Percentiles rank a stretch among this genome's conserved stretches.
phyloP scores from a whole-genome alignment of 2,888 invertebrate genomes.

The Macrosoma leucophasiata region DNA sequence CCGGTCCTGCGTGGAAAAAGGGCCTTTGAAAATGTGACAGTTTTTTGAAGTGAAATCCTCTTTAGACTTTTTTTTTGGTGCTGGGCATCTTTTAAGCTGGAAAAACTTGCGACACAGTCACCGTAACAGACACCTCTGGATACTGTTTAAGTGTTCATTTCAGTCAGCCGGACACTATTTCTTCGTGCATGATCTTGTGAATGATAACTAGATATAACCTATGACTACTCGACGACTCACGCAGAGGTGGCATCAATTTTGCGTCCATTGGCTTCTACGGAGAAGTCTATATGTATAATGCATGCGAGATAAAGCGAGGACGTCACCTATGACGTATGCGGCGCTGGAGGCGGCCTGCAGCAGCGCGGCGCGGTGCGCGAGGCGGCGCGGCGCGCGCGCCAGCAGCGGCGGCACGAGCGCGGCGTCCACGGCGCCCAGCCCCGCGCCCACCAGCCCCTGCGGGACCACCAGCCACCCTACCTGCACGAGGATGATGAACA shows the following conservation, averaged over 20 bases:
- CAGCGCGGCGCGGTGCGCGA: slow-evolving; percentile 49
- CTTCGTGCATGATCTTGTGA: background rate
- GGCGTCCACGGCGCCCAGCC: slow-evolving; percentile 55
- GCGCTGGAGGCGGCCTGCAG: slow-evolving; percentile 56
- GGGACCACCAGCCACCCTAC: slow-evolving; percentile 43
- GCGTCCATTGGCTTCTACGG: too few species aligned
- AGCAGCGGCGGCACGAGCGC: slow-evolving; percentile 44
- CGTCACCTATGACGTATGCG: slow-evolving; percentile 54
- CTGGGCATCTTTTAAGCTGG: too few species aligned
- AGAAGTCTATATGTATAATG: background rate
- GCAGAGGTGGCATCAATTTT: too few species aligned
- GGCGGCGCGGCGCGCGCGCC: slow-evolving; percentile 27
- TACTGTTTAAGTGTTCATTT: background rate
- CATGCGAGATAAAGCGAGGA: too few species aligned
- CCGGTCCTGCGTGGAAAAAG: slow-evolving; percentile 46
- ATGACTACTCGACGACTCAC: too few species aligned
- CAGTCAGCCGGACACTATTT: background rate
- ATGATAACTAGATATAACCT: slow-evolving; percentile 1
- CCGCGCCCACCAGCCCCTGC: slow-evolving; percentile 56
- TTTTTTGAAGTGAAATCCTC: too few species aligned
- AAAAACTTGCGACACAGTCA: too few species aligned
- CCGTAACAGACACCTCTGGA: too few species aligned
- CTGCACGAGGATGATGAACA: slow-evolving; percentile 21
- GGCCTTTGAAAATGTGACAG: too few species aligned
- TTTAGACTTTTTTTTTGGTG: too few species aligned